Conservation (phyloP, 2,888 invertebrate genomes). For the Odontocolon sp. region DNA sequence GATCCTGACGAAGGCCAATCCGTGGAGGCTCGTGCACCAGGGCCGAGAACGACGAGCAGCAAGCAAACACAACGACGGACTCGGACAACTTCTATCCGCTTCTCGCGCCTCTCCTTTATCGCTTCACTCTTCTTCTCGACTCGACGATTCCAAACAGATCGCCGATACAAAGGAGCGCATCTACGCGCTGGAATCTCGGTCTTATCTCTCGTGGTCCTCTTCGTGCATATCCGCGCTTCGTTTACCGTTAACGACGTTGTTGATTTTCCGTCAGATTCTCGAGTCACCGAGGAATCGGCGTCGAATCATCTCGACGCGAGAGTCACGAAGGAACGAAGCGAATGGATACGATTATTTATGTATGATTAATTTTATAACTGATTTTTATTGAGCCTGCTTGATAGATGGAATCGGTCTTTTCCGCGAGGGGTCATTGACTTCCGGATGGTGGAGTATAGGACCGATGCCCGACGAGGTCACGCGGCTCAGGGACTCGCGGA, state of each 20-base stretch:
- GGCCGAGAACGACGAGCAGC: conserved; percentile 25
- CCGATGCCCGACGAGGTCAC: conserved; percentile 8
- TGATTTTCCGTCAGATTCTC: not conserved
- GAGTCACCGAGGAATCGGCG: not conserved
- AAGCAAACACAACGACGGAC: conserved; percentile 21
- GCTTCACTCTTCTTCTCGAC: not conserved
- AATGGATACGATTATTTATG: no score
- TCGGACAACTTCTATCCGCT: not conserved
- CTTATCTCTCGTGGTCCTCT: not conserved
- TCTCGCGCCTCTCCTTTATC: not conserved
- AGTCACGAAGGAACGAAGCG: not conserved
- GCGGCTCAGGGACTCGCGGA: not conserved
- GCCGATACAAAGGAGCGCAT: not conserved
- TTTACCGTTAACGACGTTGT: not conserved
- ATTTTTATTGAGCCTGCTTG: not conserved
- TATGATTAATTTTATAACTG: not conserved
- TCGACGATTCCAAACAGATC: not conserved
- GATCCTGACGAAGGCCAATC: conserved; percentile 52
- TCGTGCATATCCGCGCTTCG: not conserved
- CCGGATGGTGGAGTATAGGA: not conserved
- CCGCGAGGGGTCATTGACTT: conserved; percentile 1
- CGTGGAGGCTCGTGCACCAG: conserved; percentile 47
- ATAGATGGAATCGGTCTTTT: not conserved
- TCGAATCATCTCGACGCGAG: no score
- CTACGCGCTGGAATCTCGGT: not conserved